phyloP scores from a whole-genome alignment of 2,888 invertebrate genomes.

The Eupithecia vulgata region DNA sequence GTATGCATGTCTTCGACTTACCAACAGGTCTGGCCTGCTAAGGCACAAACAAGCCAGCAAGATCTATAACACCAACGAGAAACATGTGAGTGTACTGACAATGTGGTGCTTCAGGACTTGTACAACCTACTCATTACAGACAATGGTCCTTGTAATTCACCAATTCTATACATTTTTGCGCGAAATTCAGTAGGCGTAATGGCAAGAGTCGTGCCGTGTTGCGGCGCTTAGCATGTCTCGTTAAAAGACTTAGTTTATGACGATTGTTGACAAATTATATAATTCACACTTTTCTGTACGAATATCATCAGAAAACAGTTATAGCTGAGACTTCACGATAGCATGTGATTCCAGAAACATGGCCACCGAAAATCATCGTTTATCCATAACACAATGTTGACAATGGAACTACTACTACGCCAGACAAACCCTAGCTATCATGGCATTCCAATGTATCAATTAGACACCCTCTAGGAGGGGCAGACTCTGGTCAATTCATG shows the following conservation, averaged over 20 bases:
- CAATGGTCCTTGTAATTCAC: conserved; percentile 83
- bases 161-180: conserved; percentile 78
- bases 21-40: conserved; percentile 89
- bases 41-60: conserved; percentile 90
- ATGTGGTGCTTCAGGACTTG: conserved; percentile 78
- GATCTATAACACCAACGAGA: conserved; percentile 87
- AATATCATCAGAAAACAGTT: conserved; percentile 68
- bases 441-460: conserved; percentile 74
- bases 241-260: conserved; percentile 54
- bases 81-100: conserved; percentile 75
- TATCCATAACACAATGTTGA: conserved; percentile 77
- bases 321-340: conserved; percentile 67
- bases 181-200: conserved; percentile 72
- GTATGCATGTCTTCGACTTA: conserved; percentile 83
- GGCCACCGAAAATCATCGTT: conserved; percentile 76
- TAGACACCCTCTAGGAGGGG: conserved; percentile 72
- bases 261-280: conserved; percentile 68
- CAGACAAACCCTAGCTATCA: conserved; percentile 60
- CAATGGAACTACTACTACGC: conserved; percentile 71
- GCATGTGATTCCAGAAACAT: conserved; percentile 82
- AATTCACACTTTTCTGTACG: conserved; percentile 68
- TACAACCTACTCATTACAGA: conserved; percentile 66
- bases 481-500: conserved; percentile 80
- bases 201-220: conserved; percentile 56
- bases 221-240: conserved; percentile 64